phyloP scores from a whole-genome alignment of 1,140 invertebrate genomes.

The Pseudoatta argentina region DNA sequence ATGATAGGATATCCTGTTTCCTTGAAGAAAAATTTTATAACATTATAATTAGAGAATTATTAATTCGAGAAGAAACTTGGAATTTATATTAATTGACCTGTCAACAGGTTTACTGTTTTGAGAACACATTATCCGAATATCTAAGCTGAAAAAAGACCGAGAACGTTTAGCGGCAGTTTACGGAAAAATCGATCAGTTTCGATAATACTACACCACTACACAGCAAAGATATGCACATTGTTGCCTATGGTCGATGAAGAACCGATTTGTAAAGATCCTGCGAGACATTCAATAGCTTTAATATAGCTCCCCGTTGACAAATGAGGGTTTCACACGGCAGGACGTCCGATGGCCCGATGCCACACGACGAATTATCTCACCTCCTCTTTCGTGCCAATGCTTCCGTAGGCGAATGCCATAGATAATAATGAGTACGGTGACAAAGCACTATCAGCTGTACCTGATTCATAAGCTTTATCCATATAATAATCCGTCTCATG shows the following conservation, averaged over 20 bases:
- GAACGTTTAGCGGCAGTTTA: constrained; percentile 36
- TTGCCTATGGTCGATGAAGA: constrained; percentile 67
- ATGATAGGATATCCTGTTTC: background rate
- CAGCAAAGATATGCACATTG: constrained; percentile 56
- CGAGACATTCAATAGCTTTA: constrained; percentile 76
- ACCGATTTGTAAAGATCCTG: constrained; percentile 77
- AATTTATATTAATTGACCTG: background rate
- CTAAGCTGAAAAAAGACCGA: background rate
- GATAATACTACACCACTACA: constrained; percentile 53
- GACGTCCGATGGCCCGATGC: constrained; percentile 74
- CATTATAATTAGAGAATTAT: background rate
- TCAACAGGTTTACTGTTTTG: background rate
- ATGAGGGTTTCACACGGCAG: constrained; percentile 74
- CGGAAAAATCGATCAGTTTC: constrained; percentile 58
- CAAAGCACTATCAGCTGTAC: constrained; percentile 64
- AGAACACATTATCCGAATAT: background rate
- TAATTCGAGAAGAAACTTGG: background rate
- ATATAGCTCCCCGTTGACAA: constrained; percentile 81
- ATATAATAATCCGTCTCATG: background rate
- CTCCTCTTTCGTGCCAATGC: constrained; percentile 41
- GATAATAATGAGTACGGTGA: constrained; percentile 76
- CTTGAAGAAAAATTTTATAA: background rate
- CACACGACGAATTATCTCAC: constrained; percentile 76
- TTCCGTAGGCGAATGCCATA: constrained; percentile 51
- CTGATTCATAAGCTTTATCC: constrained; percentile 24